These are phyloP conservation scores for Lathamus discolor DNA, from an alignment of 2,113 vertebrate species.

Conservation along the genomic window DNA sequence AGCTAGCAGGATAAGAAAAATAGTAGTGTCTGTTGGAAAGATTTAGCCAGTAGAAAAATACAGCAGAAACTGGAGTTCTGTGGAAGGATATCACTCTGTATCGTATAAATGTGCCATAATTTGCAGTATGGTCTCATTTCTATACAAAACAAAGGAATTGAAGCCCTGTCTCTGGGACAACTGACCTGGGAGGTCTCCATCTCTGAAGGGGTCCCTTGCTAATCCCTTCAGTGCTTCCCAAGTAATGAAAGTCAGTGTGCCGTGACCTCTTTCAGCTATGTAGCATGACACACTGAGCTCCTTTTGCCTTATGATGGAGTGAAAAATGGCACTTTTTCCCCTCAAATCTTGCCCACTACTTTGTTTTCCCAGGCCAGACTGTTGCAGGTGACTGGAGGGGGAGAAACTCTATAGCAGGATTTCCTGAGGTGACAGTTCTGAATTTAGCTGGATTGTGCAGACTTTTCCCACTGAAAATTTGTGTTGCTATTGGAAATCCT, in stretches of 20 bases:
- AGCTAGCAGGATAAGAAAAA: background rate
- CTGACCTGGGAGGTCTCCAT: background rate
- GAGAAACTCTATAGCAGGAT: background rate
- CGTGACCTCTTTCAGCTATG: background rate
- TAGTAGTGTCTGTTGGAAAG: background rate
- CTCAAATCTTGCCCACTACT: background rate
- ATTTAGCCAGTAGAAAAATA: background rate
- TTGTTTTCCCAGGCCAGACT: background rate
- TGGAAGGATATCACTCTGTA: background rate
- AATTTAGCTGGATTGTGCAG: background rate
- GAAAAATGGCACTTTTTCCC: background rate
- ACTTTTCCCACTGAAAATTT: background rate
- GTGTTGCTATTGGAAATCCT: background rate
- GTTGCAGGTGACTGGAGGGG: background rate
- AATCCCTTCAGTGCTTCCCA: background rate
- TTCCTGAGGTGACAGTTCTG: background rate
- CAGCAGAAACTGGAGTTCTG: background rate
- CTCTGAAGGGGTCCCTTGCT: background rate
- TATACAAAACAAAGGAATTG: background rate
- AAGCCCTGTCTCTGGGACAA: background rate
- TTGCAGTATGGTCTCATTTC: background rate
- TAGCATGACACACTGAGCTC: background rate
- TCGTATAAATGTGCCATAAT: background rate
- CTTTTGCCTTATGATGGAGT: background rate
- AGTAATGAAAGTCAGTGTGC: background rate